Conservation (phyloP, 35 echinoderm and acorn worm genomes). For the Patiria miniata region DNA sequence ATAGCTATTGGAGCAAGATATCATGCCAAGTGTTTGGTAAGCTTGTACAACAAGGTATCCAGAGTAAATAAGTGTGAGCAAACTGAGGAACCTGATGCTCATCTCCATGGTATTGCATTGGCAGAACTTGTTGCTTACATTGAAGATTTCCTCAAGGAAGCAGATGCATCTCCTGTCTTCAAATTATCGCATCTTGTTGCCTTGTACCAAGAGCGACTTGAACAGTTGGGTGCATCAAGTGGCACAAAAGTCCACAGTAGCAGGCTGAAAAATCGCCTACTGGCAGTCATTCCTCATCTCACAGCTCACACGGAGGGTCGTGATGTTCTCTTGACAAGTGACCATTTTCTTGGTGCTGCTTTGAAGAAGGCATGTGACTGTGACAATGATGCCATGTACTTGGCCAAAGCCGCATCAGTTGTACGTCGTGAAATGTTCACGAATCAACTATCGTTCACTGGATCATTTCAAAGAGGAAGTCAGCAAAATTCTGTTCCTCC, state of each 20-base stretch:
- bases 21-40: conserved; percentile 34
- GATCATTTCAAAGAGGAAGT: conserved; percentile 28
- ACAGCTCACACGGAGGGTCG: conserved; percentile 51
- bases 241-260: conserved; percentile 55
- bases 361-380: conserved; percentile 39
- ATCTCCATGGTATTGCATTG: conserved; percentile 46
- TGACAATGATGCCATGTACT: conserved; percentile 55
- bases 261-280: conserved; percentile 65
- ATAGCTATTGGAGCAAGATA: conserved; percentile 46
- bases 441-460: not conserved
- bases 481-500: conserved; percentile 64
- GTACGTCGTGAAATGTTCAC: conserved; percentile 54
- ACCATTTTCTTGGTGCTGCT: conserved; percentile 53
- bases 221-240: conserved; percentile 46
- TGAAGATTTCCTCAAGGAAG: conserved; percentile 42
- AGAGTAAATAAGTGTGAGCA: not conserved
- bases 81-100: not conserved
- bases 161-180: conserved; percentile 46
- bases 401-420: conserved; percentile 43
- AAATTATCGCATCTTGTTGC: conserved; percentile 47
- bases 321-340: conserved; percentile 54
- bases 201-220: conserved; percentile 54
- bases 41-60: conserved; percentile 28
- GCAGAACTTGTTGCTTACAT: conserved; percentile 58
- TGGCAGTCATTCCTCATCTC: conserved; percentile 66